phyloP scores from a whole-genome alignment of 1,140 invertebrate genomes.

The Macrocentrus cingulum region DNA sequence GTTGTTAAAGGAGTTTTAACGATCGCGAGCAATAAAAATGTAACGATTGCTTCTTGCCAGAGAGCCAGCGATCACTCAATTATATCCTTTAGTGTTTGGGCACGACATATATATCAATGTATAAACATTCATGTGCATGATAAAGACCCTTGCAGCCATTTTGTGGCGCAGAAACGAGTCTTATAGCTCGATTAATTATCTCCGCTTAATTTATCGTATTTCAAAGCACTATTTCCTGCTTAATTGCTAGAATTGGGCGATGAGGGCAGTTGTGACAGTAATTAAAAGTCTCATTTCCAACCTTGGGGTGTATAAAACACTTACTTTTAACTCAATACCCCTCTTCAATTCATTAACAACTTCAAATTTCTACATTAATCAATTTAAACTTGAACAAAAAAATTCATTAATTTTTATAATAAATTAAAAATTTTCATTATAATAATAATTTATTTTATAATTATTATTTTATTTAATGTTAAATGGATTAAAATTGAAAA shows the following conservation, averaged over 20 bases:
- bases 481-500: too few relatives aligned
- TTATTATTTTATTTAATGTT: too few relatives aligned
- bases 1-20: not conserved
- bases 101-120: too few relatives aligned
- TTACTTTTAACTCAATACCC: too few relatives aligned
- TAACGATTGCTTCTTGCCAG: not conserved
- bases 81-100: conserved; percentile 38
- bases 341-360: too few relatives aligned
- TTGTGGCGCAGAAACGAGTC: conserved; percentile 24
- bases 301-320: conserved; percentile 23
- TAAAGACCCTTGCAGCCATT: not conserved
- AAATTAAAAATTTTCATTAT: too few relatives aligned
- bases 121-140: not conserved
- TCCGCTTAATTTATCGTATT: conserved; percentile 39
- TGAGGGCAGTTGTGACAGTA: conserved; percentile 28
- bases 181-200: conserved; percentile 37
- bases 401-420: too few relatives aligned
- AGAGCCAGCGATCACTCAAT: conserved; percentile 36
- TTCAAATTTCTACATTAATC: too few relatives aligned
- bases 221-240: conserved; percentile 33
- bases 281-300: conserved; percentile 46
- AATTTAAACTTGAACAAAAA: too few relatives aligned
- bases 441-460: too few relatives aligned
- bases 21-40: not conserved
- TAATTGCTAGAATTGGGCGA: too few relatives aligned